These are phyloP conservation scores for Temnothorax longispinosus DNA, from an alignment of 1,140 invertebrate species.

Conservation along the genomic window DNA sequence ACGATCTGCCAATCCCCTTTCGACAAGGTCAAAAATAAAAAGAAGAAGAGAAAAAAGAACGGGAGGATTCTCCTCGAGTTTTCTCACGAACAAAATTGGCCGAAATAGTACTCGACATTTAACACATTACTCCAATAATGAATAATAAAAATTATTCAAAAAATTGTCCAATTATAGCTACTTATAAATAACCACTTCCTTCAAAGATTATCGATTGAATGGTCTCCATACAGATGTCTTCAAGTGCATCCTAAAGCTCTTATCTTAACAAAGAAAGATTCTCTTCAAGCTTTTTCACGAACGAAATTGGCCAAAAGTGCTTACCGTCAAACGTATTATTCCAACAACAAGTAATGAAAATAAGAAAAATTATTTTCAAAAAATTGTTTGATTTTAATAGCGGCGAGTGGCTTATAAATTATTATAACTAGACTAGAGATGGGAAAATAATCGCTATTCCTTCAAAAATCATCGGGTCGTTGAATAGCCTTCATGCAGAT, in stretches of 20 bases:
- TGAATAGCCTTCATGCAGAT: neutral
- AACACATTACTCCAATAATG: neutral
- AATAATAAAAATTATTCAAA: neutral
- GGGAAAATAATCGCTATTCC: neutral
- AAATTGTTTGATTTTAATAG: too few species aligned
- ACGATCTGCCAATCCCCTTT: slow-evolving; percentile 52
- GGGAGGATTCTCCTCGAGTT: neutral
- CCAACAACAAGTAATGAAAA: too few species aligned
- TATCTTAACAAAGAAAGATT: neutral
- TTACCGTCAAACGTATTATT: too few species aligned
- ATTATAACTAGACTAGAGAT: neutral
- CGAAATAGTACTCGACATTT: neutral
- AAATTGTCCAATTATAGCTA: neutral
- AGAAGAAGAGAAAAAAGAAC: neutral
- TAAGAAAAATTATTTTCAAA: neutral
- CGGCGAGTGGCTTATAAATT: neutral
- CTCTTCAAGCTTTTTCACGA: slow-evolving; percentile 44
- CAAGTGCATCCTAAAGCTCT: too few species aligned
- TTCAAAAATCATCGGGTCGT: neutral
- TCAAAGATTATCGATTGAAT: too few species aligned
- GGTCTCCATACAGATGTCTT: too few species aligned
- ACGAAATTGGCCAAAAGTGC: neutral
- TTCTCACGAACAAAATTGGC: slow-evolving; percentile 41
- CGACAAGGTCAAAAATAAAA: slow-evolving; percentile 36
- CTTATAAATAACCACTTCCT: neutral